Evolutionary conservation across 2,797 vertebrate species (phyloP).

Genomic region (Buceros bicornis): DNA sequence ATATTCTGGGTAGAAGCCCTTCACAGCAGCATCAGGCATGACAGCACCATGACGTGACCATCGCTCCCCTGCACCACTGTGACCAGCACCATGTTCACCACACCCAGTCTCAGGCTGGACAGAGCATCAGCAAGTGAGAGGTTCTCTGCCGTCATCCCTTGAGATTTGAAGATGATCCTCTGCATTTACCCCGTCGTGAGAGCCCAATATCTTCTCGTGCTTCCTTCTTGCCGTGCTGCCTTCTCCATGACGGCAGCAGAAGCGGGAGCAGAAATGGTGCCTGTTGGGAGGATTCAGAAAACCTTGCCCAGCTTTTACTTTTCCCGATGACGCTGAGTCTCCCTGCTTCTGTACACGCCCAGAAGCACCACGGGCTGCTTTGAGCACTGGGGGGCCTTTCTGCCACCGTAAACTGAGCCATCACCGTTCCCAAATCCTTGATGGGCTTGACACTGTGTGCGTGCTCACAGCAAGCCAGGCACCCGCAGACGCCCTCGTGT

Average conservation of each 20-base stretch:
- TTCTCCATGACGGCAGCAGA: background rate
- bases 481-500: background rate
- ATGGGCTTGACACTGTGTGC: background rate
- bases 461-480: background rate
- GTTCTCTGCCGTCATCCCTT: background rate
- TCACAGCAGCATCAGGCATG: background rate
- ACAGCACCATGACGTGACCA: background rate
- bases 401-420: background rate
- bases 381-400: background rate
- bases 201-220: background rate
- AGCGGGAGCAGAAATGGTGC: background rate
- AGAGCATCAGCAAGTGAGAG: rapidly evolving
- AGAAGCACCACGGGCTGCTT: background rate
- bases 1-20: background rate
- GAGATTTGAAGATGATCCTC: background rate
- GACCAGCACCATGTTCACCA: background rate
- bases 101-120: background rate
- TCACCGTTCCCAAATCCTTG: background rate
- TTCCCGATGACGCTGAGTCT: background rate
- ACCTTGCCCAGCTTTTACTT: background rate
- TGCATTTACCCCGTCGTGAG: background rate
- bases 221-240: background rate
- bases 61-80: background rate
- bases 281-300: background rate
- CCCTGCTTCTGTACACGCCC: background rate